Percentiles rank a stretch among this genome's conserved stretches.
Evolutionary conservation across 2,888 invertebrate genomes (phyloP).

Genomic region (Drosophila atripex): DNA sequence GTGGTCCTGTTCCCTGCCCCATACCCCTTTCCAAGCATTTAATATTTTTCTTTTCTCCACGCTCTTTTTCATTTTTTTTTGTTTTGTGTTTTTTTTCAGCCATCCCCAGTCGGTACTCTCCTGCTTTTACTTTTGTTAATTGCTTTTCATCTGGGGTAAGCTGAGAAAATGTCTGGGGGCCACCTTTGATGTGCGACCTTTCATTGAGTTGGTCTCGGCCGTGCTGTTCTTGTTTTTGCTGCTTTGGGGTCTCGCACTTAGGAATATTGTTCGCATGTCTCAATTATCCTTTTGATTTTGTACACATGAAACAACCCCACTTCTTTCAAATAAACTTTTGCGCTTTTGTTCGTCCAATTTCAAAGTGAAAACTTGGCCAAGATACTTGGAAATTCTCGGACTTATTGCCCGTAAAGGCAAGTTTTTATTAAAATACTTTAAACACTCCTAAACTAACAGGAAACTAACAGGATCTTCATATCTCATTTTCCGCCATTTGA

Average conservation of each 20-base stretch:
- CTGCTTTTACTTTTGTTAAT: conserved; percentile 61
- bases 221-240: conserved; percentile 16
- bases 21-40: conserved; percentile 38
- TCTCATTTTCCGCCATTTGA: background rate
- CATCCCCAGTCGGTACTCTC: conserved; percentile 27
- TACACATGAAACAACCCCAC: conserved; percentile 38
- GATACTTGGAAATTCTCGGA: background rate
- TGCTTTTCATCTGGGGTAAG: conserved; percentile 65
- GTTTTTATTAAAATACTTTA: conserved; percentile 27
- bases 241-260: conserved; percentile 56
- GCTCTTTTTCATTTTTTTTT: conserved; percentile 4
- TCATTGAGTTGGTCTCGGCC: conserved; percentile 21
- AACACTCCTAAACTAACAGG: too few relatives aligned
- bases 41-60: conserved; percentile 42
- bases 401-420: conserved; percentile 16
- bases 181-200: conserved; percentile 69
- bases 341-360: conserved; percentile 58
- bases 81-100: conserved; percentile 5
- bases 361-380: conserved; percentile 48
- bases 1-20: conserved; percentile 6
- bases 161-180: conserved; percentile 35
- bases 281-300: conserved; percentile 72
- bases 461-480: background rate
- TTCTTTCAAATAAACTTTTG: conserved; percentile 25
- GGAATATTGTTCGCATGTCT: conserved; percentile 76